Evolutionary conservation across 2,797 vertebrate genomes (phyloP).

Genomic region (Setipinna tenuifilis): DNA sequence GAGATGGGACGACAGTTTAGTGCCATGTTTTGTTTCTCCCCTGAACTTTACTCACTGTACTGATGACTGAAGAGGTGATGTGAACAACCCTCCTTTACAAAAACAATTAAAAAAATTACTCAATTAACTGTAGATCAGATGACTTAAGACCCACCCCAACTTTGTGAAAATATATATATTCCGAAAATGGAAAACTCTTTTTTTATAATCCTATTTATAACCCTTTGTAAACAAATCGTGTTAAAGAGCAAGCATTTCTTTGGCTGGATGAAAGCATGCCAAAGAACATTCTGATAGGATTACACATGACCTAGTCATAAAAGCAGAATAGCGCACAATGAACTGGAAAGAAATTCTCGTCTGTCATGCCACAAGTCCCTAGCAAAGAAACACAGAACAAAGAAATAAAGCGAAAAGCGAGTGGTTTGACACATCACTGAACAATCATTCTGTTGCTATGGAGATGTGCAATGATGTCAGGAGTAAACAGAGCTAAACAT

Average conservation of each 20-base stretch:
- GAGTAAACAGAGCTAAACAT: constrained; percentile 46
- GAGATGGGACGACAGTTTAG: background rate
- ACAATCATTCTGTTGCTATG: constrained; percentile 37
- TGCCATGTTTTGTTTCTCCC: background rate
- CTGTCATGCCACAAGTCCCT: background rate
- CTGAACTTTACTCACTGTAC: background rate
- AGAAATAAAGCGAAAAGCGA: constrained; percentile 19
- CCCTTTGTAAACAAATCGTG: background rate
- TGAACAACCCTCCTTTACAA: background rate
- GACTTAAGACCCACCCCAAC: background rate
- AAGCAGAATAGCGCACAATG: background rate
- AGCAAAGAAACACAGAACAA: constrained; percentile 6
- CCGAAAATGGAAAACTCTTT: background rate
- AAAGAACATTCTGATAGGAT: background rate
- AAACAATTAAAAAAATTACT: background rate
- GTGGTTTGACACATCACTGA: constrained; percentile 17
- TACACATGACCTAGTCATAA: constrained; percentile 16
- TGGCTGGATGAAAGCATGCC: background rate
- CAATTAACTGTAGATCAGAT: background rate
- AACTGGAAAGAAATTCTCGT: background rate
- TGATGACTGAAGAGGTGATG: background rate
- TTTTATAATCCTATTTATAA: background rate
- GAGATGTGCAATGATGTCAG: constrained; percentile 49
- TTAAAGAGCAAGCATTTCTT: background rate
- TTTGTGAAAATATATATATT: background rate